phyloP scores from a whole-genome alignment of 2,797 vertebrate genomes.

The Sebastes vulpes region DNA sequence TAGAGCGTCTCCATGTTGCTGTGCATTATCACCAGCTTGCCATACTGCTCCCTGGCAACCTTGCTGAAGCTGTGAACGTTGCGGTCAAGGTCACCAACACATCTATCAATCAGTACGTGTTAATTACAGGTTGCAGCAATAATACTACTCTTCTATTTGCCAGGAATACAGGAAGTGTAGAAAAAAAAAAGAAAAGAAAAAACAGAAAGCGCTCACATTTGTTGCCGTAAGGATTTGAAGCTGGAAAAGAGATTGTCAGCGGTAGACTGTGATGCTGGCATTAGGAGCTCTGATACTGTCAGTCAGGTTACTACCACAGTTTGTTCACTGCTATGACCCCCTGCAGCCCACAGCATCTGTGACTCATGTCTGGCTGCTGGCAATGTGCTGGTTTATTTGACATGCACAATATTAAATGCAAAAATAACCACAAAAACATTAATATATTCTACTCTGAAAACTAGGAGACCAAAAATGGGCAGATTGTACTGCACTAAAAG shows the following conservation, averaged over 20 bases:
- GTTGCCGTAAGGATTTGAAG: constrained; percentile 4
- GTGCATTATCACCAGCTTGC: constrained; percentile 90
- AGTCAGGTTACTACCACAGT: constrained; percentile 29
- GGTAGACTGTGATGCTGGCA: constrained; percentile 21
- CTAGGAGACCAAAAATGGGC: not conserved
- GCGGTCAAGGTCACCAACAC: constrained; percentile 75
- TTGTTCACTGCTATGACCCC: constrained; percentile 11
- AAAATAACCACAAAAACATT: not conserved
- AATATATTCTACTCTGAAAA: not conserved
- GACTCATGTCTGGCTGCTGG: constrained; percentile 34
- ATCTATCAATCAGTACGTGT: not conserved
- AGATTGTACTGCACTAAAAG: not conserved
- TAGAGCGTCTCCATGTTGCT: constrained; percentile 92
- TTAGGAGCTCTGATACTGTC: constrained; percentile 24
- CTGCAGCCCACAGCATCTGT: constrained; percentile 38
- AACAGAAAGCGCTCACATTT: not conserved
- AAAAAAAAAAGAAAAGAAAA: rapidly evolving
- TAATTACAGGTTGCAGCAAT: not conserved
- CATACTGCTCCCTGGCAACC: constrained; percentile 90
- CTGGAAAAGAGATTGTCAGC: constrained; percentile 14
- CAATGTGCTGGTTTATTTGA: constrained; percentile 25
- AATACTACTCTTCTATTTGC: not conserved
- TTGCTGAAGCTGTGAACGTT: constrained; percentile 89
- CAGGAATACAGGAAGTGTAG: not conserved
- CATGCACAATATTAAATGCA: not conserved